Percentiles rank a stretch among this genome's conserved stretches.
These are phyloP conservation scores for Anagrus nilaparvatae DNA, from an alignment of 1,140 invertebrate species.

Conservation along the genomic window DNA sequence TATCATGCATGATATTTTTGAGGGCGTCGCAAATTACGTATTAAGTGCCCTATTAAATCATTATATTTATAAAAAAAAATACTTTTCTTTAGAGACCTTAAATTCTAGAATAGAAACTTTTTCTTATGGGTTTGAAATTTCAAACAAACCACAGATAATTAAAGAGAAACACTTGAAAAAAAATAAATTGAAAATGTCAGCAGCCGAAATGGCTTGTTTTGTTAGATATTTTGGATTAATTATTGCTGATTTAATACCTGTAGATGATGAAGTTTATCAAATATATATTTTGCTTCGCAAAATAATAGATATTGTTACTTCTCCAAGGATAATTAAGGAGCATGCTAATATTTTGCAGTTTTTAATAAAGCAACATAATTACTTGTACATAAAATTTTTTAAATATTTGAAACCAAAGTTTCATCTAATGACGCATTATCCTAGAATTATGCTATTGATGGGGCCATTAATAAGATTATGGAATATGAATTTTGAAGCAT, in stretches of 20 bases:
- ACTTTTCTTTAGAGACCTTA: too few species aligned
- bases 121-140: too few species aligned
- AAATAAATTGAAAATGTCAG: not conserved
- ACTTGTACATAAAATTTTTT: slow-evolving; percentile 1
- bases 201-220: not conserved
- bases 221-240: not conserved
- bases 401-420: slow-evolving; percentile 8
- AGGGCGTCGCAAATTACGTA: too few species aligned
- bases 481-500: slow-evolving; percentile 8
- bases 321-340: not conserved
- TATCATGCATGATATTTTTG: too few species aligned
- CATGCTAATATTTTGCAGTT: slow-evolving; percentile 1
- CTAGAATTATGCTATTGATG: slow-evolving; percentile 5
- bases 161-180: slow-evolving; percentile 8
- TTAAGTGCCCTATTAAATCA: too few species aligned
- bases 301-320: slow-evolving; percentile 1
- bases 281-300: not conserved
- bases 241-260: not conserved
- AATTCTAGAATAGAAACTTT: too few species aligned
- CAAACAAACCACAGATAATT: slow-evolving; percentile 10
- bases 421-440: slow-evolving; percentile 8
- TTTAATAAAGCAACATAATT: not conserved
- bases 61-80: too few species aligned
- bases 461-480: slow-evolving; percentile 5
- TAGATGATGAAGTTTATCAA: not conserved